These are phyloP conservation scores for Scarus forsteni DNA, from an alignment of 2,797 vertebrate genomes.

Conservation along the genomic window DNA sequence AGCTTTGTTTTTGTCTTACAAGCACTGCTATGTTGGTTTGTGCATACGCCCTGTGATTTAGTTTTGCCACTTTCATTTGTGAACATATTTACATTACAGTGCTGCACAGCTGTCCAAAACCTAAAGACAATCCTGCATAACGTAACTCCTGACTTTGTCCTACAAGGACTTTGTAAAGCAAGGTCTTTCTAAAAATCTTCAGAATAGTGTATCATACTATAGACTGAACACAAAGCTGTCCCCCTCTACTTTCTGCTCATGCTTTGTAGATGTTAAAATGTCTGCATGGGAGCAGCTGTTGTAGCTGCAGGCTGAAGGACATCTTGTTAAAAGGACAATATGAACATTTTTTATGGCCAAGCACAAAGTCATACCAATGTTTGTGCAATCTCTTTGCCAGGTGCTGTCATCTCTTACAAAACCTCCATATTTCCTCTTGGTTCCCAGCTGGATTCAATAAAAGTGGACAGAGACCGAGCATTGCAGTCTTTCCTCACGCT, in stretches of 20 bases:
- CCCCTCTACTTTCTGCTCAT: neutral
- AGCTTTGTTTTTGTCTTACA: too few species aligned
- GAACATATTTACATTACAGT: too few species aligned
- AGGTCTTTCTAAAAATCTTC: too few species aligned
- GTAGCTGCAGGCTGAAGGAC: constrained; percentile 30
- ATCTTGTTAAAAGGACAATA: constrained; percentile 25
- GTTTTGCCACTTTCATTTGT: too few species aligned
- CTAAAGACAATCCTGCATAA: too few species aligned
- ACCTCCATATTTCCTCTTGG: constrained; percentile 4
- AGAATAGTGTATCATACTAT: neutral
- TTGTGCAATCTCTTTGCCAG: neutral
- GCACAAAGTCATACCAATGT: neutral
- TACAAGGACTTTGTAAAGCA: too few species aligned
- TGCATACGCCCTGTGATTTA: too few species aligned
- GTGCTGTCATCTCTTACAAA: constrained; percentile 3
- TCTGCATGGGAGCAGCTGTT: constrained; percentile 26
- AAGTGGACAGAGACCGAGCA: constrained; percentile 3
- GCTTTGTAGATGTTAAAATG: neutral
- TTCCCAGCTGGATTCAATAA: neutral
- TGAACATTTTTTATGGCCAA: neutral
- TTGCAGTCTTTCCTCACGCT: constrained; percentile 1
- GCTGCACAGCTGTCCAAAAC: too few species aligned
- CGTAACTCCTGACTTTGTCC: too few species aligned
- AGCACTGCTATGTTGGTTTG: too few species aligned
- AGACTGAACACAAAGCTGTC: neutral